phyloP scores from a whole-genome alignment of 2,797 vertebrate species.

The Arctocebus calabarensis region DNA sequence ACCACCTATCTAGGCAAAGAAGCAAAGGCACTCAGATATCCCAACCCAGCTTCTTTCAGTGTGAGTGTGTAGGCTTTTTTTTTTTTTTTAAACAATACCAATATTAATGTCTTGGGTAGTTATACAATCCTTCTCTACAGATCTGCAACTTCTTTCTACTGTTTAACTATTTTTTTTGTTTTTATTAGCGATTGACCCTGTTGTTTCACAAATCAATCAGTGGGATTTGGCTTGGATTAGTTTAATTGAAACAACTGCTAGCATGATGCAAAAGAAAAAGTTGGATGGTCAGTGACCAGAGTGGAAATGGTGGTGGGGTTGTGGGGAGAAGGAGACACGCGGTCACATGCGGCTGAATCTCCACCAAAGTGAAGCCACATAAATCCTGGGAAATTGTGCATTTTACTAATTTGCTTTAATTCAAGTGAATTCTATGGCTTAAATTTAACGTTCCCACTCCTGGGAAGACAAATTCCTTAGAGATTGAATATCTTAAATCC shows the following conservation, averaged over 20 bases:
- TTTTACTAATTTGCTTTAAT: conserved; percentile 74
- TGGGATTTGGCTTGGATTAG: conserved; percentile 15
- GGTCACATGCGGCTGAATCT: not conserved
- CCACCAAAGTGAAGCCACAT: conserved; percentile 17
- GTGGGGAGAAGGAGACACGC: not conserved
- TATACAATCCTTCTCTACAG: not conserved
- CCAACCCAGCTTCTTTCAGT: not conserved
- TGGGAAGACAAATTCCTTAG: conserved; percentile 75
- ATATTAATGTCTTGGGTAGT: not conserved
- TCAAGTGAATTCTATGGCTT: conserved; percentile 74
- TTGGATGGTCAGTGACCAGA: not conserved
- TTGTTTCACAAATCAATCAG: not conserved
- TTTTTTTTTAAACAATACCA: not conserved
- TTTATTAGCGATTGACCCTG: conserved; percentile 6
- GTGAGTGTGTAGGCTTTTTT: not conserved
- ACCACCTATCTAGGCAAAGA: not conserved
- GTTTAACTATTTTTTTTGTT: not conserved
- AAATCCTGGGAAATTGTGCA: conserved; percentile 21
- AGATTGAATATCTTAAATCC: conserved; percentile 78
- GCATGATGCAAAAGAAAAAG: not conserved
- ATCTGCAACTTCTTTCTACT: not conserved
- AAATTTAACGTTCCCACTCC: conserved; percentile 75
- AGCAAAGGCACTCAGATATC: not conserved
- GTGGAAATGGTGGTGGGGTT: not conserved
- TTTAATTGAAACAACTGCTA: conserved; percentile 24